Conservation (phyloP, 2,797 vertebrate species). For the Leptodactylus fallax region DNA sequence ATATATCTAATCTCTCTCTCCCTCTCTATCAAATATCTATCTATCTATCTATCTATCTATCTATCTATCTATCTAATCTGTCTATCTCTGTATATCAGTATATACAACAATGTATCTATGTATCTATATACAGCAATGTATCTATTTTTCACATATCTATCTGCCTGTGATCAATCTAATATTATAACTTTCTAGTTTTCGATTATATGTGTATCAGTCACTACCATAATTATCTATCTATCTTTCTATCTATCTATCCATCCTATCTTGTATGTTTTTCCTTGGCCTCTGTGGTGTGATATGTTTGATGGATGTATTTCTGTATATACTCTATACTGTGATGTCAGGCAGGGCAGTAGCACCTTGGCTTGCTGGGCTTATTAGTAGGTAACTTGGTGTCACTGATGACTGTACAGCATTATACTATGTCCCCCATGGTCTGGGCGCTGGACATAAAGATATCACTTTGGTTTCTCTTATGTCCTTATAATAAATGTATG, state of each 20-base stretch:
- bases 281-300: background rate
- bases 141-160: too few relatives aligned
- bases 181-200: too few relatives aligned
- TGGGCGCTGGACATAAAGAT: background rate
- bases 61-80: too few relatives aligned
- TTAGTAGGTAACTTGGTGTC: background rate
- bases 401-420: background rate
- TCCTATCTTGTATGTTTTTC: background rate
- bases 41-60: too few relatives aligned
- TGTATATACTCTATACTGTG: background rate
- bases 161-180: slow-evolving; percentile 31
- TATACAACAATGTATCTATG: too few relatives aligned
- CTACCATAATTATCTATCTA: slow-evolving; percentile 2
- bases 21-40: too few relatives aligned
- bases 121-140: too few relatives aligned
- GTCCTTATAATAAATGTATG: background rate
- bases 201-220: background rate
- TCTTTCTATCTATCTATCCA: slow-evolving; percentile 11
- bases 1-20: too few relatives aligned
- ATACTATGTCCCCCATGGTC: background rate
- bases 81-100: too few relatives aligned
- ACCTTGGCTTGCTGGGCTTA: background rate
- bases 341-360: background rate
- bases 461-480: background rate
- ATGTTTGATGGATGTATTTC: background rate